Evolutionary conservation across 2,888 invertebrate species (phyloP).

Genomic region (Fissipunctia ypsillon): DNA sequence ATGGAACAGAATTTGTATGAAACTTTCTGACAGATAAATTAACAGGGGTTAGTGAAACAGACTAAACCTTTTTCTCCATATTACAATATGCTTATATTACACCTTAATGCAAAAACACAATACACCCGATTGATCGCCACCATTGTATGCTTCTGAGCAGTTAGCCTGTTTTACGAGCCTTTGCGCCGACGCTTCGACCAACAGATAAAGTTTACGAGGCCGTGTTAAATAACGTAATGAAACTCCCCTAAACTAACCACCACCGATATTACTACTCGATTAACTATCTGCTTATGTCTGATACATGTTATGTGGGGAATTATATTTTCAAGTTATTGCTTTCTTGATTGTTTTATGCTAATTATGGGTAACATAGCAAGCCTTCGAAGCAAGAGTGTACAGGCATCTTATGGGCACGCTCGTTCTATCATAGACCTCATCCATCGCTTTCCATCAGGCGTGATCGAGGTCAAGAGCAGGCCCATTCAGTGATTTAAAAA

Average conservation of each 20-base stretch:
- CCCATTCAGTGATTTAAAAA: no score
- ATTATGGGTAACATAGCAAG: neutral
- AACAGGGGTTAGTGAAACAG: neutral
- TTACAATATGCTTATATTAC: neutral
- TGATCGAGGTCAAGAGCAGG: no score
- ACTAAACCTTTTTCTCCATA: neutral
- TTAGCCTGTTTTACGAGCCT: slow-evolving; percentile 69
- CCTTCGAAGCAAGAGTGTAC: no score
- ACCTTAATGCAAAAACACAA: slow-evolving; percentile 19
- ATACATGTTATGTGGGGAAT: slow-evolving; percentile 9
- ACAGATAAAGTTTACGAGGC: slow-evolving; percentile 78
- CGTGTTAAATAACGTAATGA: slow-evolving; percentile 76
- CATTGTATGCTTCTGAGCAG: slow-evolving; percentile 68
- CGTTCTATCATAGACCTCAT: no score
- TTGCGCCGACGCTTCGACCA: slow-evolving; percentile 47
- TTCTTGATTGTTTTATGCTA: neutral
- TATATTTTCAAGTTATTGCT: neutral
- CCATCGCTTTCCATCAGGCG: no score
- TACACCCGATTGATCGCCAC: slow-evolving; percentile 62
- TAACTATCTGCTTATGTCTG: slow-evolving; percentile 59
- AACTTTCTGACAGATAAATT: neutral
- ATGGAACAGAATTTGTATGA: neutral
- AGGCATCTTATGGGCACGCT: no score
- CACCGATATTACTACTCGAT: slow-evolving; percentile 62
- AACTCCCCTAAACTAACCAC: slow-evolving; percentile 70